Evolutionary conservation across 2,113 vertebrate genomes (phyloP).

Genomic region (Camarhynchus parvulus): DNA sequence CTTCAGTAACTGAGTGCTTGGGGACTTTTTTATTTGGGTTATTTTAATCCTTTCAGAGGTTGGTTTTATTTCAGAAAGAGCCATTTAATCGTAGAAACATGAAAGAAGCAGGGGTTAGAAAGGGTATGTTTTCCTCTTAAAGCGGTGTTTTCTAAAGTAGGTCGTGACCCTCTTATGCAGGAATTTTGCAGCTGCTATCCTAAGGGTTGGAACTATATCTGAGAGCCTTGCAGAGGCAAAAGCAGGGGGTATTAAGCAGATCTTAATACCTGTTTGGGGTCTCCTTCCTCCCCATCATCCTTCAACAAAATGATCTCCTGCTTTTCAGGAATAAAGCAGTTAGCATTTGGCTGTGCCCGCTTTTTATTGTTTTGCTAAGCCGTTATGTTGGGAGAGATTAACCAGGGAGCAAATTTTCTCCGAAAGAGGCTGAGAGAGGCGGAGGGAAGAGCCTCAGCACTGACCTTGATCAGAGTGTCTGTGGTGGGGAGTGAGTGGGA

Average conservation of each 20-base stretch:
- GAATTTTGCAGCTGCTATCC: slow-evolving; percentile 50
- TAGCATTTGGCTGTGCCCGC: neutral
- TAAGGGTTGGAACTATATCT: neutral
- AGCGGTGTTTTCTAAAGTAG: slow-evolving; percentile 48
- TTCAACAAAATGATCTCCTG: neutral
- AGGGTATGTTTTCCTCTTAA: slow-evolving; percentile 22
- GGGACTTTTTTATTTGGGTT: neutral
- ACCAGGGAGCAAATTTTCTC: slow-evolving; percentile 24
- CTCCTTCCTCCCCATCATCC: neutral
- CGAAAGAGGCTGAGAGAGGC: neutral
- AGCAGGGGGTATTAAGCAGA: neutral
- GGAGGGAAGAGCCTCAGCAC: neutral
- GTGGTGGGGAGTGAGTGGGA: neutral
- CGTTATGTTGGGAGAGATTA: slow-evolving; percentile 28
- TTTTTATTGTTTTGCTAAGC: slow-evolving; percentile 48
- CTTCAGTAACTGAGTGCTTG: neutral
- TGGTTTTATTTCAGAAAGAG: slow-evolving; percentile 12
- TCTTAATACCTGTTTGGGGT: neutral
- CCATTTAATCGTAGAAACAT: neutral
- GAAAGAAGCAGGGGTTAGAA: slow-evolving; percentile 24
- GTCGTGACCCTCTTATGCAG: slow-evolving; percentile 44
- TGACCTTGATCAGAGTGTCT: neutral
- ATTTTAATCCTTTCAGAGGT: neutral
- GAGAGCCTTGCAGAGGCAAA: neutral
- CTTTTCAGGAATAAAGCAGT: slow-evolving; percentile 56